phyloP scores from a whole-genome alignment of 1,140 invertebrate genomes.

The Magallana ariakensis region DNA sequence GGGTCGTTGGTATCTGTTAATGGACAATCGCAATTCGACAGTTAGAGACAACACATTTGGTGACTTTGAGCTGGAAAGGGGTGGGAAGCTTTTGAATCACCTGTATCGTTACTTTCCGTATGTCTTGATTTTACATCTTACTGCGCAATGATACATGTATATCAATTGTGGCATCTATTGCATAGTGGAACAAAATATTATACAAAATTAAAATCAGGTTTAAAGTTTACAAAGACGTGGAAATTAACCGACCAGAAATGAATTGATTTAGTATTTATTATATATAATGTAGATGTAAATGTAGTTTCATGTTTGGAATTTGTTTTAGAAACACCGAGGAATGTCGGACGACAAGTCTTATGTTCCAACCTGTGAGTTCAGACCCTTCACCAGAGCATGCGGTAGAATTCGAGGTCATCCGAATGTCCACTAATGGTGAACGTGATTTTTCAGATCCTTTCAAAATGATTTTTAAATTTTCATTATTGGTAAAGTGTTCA shows the following conservation, averaged over 20 bases:
- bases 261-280: too few species aligned
- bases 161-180: too few species aligned
- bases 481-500: too few species aligned
- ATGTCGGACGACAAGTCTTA: neutral
- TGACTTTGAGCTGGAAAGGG: neutral
- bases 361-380: neutral
- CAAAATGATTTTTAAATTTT: too few species aligned
- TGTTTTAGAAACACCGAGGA: neutral
- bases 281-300: too few species aligned
- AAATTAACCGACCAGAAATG: too few species aligned
- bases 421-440: neutral
- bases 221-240: too few species aligned
- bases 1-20: neutral
- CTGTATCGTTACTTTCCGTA: neutral
- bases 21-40: neutral
- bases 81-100: neutral
- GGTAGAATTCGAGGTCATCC: neutral
- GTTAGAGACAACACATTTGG: slow-evolving; percentile 1
- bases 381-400: neutral
- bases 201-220: too few species aligned
- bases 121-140: neutral
- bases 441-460: too few species aligned
- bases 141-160: too few species aligned
- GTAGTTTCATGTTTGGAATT: too few species aligned
- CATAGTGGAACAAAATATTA: too few species aligned